Evolutionary conservation across 1,140 invertebrate species (phyloP), one percentile per base, ranked within the genome.

Genomic region (Nasonia giraulti): DNA sequence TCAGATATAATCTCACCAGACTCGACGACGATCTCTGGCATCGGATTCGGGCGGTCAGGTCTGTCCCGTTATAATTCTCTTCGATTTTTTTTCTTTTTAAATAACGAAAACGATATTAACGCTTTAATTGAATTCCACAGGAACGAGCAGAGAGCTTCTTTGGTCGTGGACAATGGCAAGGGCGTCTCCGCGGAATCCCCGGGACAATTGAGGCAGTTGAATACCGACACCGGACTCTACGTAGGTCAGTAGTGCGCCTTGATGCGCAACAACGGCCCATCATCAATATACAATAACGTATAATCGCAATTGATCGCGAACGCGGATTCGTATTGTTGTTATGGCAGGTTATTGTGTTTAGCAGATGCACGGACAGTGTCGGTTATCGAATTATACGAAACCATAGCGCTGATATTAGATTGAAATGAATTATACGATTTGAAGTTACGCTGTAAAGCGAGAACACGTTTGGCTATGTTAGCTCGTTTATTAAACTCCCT

Each of bases 21-120:
- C 95, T 99, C 47, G 96, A 98, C 92, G 97, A 99, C 92, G 97
- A 97, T 80, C 94, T 97, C 66, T 99, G 98, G 98, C 98, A 99
- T 92, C 94, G 96, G 85, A 95, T 98, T 37, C 95, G 96, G 92
- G 96, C 97, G 44, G 95, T 97, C 47, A 97, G 98, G 98, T 98
- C 31, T 12, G 68, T 37, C 20, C 0, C 6, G 20, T 62, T 62
- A 6, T n/a, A 2, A 17, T 55, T 55, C 3, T 37, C 33, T 37
- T 37, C 33, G 3, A 44, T 44, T 44, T 8, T 44, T 44, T 44
- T 44, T 27, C 27, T 27, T 27, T 27, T 2, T 27, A 2, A 27
- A 44, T 44, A 37, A 37, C 33, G 33, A 37, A 37, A 3, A 37
- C 33, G 33, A 37, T 6, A 37, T 37, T 37, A 5, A 37, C 1